Evolutionary conservation across 2,113 vertebrate genomes (phyloP), one percentile per base, ranked within the genome.

Genomic region (Collichthys lucidus): DNA sequence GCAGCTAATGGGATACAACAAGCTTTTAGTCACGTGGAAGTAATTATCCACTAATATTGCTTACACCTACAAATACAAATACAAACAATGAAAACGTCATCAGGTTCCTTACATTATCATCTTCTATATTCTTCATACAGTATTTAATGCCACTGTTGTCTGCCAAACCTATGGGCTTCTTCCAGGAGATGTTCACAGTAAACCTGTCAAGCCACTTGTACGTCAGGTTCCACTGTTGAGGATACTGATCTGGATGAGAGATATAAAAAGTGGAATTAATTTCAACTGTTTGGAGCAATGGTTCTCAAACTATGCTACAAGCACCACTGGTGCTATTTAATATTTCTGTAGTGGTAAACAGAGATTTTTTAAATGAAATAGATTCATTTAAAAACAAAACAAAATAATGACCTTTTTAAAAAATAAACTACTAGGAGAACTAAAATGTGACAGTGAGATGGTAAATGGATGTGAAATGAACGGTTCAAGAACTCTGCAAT

Each of bases 121-220:
- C 6, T 14, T 3, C 12, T 46, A 1, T 5, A 2, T 22, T 3
- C 8, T 16, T 4, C 15, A 46, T 2, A 3, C 0, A 2, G 11
- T 0, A 91, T 0, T 0, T 0, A 6, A 75, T 17, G 0, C 6
- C 0, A 6, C 69, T 78, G 5, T 42, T 0, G 0, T 35, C 0
- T 0, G 26, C 62, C 72, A 91, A 40, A 2, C 9, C 7, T 0
- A 9, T 3, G 0, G 92, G 93, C 20, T 11, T 50, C 31, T 12
- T 11, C 94, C 93, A 94, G 31, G 22, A 53, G 50, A 84, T 29
- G 0, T 9, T 59, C 4, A 87, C 19, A 0, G n/a, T 40, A 15
- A 93, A 86, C 0, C 0, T 0, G n/a, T 92, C 66, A 0, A 63
- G 5, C 85, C 90, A 86, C 1, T 2, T 0, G 40, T 61, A 59